A percentile compares a stretch with the other conserved stretches of the same genome.
These are phyloP conservation scores for Anguilla marmorata DNA, from an alignment of 2,797 vertebrate genomes.

Conservation along the genomic window DNA sequence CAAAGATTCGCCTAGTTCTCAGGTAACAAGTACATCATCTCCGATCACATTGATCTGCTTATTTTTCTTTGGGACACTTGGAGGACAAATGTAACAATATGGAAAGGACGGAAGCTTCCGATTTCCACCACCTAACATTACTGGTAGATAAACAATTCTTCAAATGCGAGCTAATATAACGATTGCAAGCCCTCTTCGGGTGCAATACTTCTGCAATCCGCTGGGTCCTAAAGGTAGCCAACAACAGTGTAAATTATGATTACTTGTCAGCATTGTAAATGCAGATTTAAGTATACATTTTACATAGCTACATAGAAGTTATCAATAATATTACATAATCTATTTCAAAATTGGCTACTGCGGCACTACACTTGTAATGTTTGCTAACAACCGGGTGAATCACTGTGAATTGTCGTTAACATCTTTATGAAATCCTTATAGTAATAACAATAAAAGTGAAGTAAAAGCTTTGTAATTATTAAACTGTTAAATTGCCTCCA, in stretches of 20 bases:
- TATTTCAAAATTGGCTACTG: not conserved
- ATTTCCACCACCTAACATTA: conserved; percentile 47
- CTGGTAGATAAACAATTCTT: conserved; percentile 70
- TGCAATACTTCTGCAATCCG: conserved; percentile 71
- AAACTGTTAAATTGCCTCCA: not conserved
- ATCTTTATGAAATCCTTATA: not conserved
- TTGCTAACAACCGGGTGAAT: not conserved
- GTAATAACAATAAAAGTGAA: not conserved
- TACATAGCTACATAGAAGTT: not conserved
- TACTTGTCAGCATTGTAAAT: conserved; percentile 11
- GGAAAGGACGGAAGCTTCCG: conserved; percentile 49
- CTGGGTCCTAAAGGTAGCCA: conserved; percentile 81
- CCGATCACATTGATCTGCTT: conserved; percentile 31
- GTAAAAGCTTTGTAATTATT: conserved; percentile 6
- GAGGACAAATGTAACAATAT: conserved; percentile 33
- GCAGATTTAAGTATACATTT: not conserved
- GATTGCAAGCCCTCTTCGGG: conserved; percentile 67
- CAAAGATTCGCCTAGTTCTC: conserved; percentile 37
- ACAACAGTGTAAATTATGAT: conserved; percentile 26
- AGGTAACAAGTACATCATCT: conserved; percentile 43
- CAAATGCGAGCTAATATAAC: conserved; percentile 75
- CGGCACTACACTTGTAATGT: not conserved
- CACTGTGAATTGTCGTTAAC: not conserved
- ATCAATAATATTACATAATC: not conserved
- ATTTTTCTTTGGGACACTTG: conserved; percentile 22